A percentile compares a stretch with the other conserved stretches of the same genome.
Evolutionary conservation across 1,140 invertebrate species (phyloP).

Genomic region (Drosophila subpulchrella): DNA sequence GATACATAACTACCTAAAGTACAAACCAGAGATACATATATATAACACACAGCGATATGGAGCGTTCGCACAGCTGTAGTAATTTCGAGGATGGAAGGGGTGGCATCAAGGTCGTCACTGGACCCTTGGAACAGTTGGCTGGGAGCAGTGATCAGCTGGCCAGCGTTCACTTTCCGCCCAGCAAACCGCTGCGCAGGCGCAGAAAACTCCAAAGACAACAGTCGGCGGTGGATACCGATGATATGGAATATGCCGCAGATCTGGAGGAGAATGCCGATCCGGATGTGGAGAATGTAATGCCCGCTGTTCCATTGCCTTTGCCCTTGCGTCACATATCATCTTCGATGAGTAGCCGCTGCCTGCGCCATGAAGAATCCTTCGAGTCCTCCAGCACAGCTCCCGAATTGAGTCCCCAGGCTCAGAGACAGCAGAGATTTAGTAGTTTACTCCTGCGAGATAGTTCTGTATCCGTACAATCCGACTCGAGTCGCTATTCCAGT

Average conservation of each 20-base stretch:
- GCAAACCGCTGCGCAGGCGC: conserved; percentile 65
- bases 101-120: conserved; percentile 19
- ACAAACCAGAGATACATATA: neutral
- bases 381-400: conserved; percentile 67
- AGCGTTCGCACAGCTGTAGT: conserved; percentile 70
- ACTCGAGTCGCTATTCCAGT: conserved; percentile 89
- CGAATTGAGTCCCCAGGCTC: conserved; percentile 60
- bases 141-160: conserved; percentile 68
- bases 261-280: conserved; percentile 65
- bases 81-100: conserved; percentile 57
- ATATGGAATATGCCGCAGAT: conserved; percentile 68
- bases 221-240: conserved; percentile 46
- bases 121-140: conserved; percentile 12
- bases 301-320: conserved; percentile 14
- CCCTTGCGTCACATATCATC: conserved; percentile 33
- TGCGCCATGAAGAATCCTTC: conserved; percentile 77
- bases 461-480: conserved; percentile 87
- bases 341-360: conserved; percentile 36
- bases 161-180: conserved; percentile 56
- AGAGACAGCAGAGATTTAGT: conserved; percentile 64
- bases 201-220: conserved; percentile 64
- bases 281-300: conserved; percentile 2
- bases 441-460: conserved; percentile 85
- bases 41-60: conserved; percentile 32
- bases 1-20: neutral